phyloP scores from a whole-genome alignment of 64 coral and sea anemone genomes.

The Montipora efflorescens region DNA sequence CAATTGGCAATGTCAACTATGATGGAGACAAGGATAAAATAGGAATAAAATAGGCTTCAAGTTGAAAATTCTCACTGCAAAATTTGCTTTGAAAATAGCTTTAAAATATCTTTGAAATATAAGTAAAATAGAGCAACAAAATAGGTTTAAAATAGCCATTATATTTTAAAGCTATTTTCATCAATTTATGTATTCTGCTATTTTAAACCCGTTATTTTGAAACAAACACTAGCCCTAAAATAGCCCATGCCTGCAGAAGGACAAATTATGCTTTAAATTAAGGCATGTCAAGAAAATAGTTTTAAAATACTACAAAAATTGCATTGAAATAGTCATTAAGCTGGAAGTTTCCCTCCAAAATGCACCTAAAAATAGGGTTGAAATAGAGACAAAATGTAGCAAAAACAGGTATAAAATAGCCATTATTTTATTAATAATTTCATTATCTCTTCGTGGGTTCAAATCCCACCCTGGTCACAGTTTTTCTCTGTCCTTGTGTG shows the following conservation, averaged over 20 bases:
- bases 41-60: background rate
- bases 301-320: too few relatives aligned
- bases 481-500: too few relatives aligned
- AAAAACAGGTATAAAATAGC: too few relatives aligned
- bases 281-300: too few relatives aligned
- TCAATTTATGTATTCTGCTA: background rate
- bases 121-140: background rate
- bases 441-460: too few relatives aligned
- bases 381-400: background rate
- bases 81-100: background rate
- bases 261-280: too few relatives aligned
- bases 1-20: background rate
- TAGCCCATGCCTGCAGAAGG: too few relatives aligned
- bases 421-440: too few relatives aligned
- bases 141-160: conserved; percentile 17
- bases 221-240: background rate
- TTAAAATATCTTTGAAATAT: conserved; percentile 22
- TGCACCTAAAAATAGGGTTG: background rate
- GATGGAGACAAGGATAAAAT: background rate
- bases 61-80: background rate
- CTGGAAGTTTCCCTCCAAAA: too few relatives aligned
- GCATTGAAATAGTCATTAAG: too few relatives aligned
- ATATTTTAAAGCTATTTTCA: background rate
- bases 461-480: too few relatives aligned
- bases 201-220: too few relatives aligned